Evolutionary conservation across 2,797 vertebrate genomes (phyloP), one percentile per base, ranked within the genome.

Genomic region (Gobio occitaniae): DNA sequence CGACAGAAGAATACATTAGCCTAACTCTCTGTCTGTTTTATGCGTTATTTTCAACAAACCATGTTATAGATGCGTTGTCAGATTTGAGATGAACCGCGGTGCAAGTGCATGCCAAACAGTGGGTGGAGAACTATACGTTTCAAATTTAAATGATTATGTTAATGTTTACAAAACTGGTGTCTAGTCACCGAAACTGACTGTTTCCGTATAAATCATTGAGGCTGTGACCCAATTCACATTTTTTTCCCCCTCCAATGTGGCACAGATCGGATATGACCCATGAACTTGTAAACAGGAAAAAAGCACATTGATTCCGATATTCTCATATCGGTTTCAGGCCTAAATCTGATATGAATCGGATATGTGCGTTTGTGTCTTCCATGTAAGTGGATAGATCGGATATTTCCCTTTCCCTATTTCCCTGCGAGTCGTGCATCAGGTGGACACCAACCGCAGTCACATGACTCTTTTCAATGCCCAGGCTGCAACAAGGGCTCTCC

Each of bases 121-220:
- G 10, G 47, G 10, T 11, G 47, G 47, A 12, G 11, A 48, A 48
- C 3, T 1, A 11, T 48, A 3, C 47, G 47, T 11, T 48, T 41
- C 41, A 1, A 41, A 8, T 44, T 44, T 9, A 44, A 47, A 78
- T 0, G 48, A 56, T 13, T 36, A 74, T 48, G 25, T 36, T 82
- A 15, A 72, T 48, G 54, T 48, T 82, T 47, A 21, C 16, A 32
- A 38, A 70, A 70, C 9, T 81, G 50, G 36, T 52, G 21, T 81
- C 48, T 69, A 56, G 50, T 54, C 66, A 47, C 50, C 50, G 4
- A 19, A 19, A 25, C 9, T 59, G 52, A 41, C 9, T 59, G 52
- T 71, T 9, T 82, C 11, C 2, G 0, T 61, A 9, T 61, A 36
- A 41, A 21, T 72, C 0, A 47, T 72, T 72, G 21, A n/a, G 61